Evolutionary conservation across 1,140 invertebrate species (phyloP).

Genomic region (Apis dorsata): DNA sequence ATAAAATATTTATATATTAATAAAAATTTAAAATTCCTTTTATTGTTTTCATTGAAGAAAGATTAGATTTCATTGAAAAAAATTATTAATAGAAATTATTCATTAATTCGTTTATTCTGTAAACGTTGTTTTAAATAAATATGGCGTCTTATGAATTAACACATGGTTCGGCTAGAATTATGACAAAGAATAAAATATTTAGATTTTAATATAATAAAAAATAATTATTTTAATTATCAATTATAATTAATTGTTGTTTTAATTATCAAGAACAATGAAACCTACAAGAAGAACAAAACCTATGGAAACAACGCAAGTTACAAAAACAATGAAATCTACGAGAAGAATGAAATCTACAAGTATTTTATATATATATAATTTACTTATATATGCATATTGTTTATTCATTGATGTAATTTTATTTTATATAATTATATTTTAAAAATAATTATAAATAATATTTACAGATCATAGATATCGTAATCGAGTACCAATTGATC

Average conservation of each 20-base stretch:
- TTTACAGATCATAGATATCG: not conserved
- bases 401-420: not conserved
- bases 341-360: not conserved
- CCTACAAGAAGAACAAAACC: too few relatives aligned
- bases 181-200: not conserved
- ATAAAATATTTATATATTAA: too few relatives aligned
- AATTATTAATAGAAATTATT: too few relatives aligned
- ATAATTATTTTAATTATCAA: not conserved
- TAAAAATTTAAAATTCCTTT: too few relatives aligned
- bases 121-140: not conserved
- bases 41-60: too few relatives aligned
- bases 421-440: not conserved
- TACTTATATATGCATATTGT: not conserved
- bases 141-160: not conserved
- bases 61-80: too few relatives aligned
- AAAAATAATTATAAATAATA: not conserved
- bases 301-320: too few relatives aligned
- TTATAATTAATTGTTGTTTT: not conserved
- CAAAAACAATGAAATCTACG: not conserved
- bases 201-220: not conserved
- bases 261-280: not conserved
- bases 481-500: conserved; percentile 69
- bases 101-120: too few relatives aligned
- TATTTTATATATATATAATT: not conserved
- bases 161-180: not conserved